Evolutionary conservation across 2,113 vertebrate genomes (phyloP), one percentile per base, ranked within the genome.

Genomic region (Tricholaema leucomelas): DNA sequence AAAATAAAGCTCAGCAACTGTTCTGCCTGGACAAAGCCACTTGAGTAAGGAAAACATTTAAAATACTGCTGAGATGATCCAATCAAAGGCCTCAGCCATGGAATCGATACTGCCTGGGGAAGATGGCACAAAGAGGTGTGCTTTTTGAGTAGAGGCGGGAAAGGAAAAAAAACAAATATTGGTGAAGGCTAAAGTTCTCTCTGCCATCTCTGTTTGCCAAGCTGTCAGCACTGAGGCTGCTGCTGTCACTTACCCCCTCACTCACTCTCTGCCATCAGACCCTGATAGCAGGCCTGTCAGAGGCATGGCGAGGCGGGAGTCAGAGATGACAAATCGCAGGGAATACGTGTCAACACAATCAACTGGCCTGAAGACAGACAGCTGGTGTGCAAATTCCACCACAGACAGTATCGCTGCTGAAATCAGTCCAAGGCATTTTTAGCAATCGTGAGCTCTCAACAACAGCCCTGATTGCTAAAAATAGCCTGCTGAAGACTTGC

Each of bases 321-420:
- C 91, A 38, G 87, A 13, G 96, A 93, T 95, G 96, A 96, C 96
- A 96, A 94, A 97, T 96, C 77, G 10, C 92, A 96, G 95, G 80
- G 96, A 95, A 74, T 38, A 31, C 28, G 90, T 92, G 92, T 97
- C 93, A 96, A 95, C 96, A 96, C 96, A 87, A 94, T 85, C 90
- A n/a, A 74, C 81, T 40, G 92, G 94, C 94, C 94, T 12, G 55
- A 66, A 96, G 96, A 96, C 94, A 96, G 95, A 92, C 95, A 96
- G 96, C 92, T 92, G 94, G 90, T 81, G 88, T 9, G 64, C 94
- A 87, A 91, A 96, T 96, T 96, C 96, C 95, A 94, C 35, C 87
- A 83, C 94, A 91, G 63, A 69, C 91, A 76, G 10, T 20, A 85
- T 64, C 84, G 55, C 83, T 33, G 20, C 77, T 31, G 90, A 94